These are phyloP conservation scores for Ameiurus melas DNA, from an alignment of 2,113 vertebrate species.

Conservation along the genomic window DNA sequence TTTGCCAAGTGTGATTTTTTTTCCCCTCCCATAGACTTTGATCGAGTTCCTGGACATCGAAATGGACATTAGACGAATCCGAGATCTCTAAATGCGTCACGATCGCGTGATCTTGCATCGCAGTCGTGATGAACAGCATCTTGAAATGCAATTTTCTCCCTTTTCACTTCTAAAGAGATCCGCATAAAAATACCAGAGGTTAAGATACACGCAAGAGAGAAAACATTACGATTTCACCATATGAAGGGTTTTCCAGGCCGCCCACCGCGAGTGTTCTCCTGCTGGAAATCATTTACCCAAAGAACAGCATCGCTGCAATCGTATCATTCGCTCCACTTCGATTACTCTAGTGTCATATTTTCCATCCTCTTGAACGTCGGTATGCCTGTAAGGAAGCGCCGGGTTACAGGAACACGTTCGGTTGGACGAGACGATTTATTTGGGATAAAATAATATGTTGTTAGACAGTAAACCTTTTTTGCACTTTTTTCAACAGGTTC, in stretches of 20 bases:
- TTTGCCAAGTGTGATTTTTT: too few relatives aligned
- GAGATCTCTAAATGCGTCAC: too few relatives aligned
- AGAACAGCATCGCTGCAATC: constrained; percentile 68
- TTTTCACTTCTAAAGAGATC: too few relatives aligned
- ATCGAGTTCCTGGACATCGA: too few relatives aligned
- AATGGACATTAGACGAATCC: too few relatives aligned
- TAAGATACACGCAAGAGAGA: constrained; percentile 38
- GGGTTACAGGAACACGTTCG: constrained; percentile 73
- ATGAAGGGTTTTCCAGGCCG: constrained; percentile 1
- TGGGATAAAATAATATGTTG: constrained; percentile 73
- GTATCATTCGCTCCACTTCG: constrained; percentile 76
- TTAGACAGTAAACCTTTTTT: constrained; percentile 86
- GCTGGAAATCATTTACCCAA: constrained; percentile 57
- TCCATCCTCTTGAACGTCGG: constrained; percentile 82
- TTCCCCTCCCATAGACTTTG: too few relatives aligned
- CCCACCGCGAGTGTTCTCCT: constrained; percentile 7
- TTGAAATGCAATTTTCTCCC: too few relatives aligned
- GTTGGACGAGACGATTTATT: constrained; percentile 69
- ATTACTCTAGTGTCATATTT: constrained; percentile 74
- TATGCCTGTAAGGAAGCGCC: constrained; percentile 82
- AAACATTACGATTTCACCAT: not conserved
- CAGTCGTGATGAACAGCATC: too few relatives aligned
- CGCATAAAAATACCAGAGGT: not conserved
- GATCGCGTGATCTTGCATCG: too few relatives aligned
- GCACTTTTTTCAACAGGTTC: constrained; percentile 91